A percentile compares a stretch with the other conserved stretches of the same genome.
Evolutionary conservation across 2,797 vertebrate genomes (phyloP).

Genomic region (Catostomus latipinnis): DNA sequence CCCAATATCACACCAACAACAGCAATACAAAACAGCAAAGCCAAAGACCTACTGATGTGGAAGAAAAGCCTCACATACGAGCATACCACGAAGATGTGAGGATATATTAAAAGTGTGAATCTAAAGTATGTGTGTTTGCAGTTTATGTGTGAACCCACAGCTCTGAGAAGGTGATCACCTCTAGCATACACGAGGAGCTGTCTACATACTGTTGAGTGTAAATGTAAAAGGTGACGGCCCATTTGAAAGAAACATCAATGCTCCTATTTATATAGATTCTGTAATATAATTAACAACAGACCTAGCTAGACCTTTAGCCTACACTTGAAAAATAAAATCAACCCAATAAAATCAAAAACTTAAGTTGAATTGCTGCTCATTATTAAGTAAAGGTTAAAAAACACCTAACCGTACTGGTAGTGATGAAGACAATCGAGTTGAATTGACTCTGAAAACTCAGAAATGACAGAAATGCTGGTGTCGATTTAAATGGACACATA

Average conservation of each 20-base stretch:
- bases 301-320: too few relatives aligned
- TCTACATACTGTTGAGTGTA: background rate
- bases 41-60: background rate
- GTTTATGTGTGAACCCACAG: background rate
- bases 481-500: too few relatives aligned
- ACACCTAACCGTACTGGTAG: too few relatives aligned
- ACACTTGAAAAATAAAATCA: too few relatives aligned
- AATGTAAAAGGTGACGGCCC: background rate
- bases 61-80: background rate
- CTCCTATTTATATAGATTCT: background rate
- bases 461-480: too few relatives aligned
- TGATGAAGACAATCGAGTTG: too few relatives aligned
- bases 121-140: slow-evolving; percentile 9
- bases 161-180: slow-evolving; percentile 18
- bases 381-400: too few relatives aligned
- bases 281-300: too few relatives aligned
- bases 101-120: background rate
- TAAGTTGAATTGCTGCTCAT: too few relatives aligned
- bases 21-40: slow-evolving; percentile 11
- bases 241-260: background rate
- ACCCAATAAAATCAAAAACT: too few relatives aligned
- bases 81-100: background rate
- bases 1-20: background rate
- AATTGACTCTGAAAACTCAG: too few relatives aligned
- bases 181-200: background rate